Evolutionary conservation across 64 coral and sea anemone genomes (phyloP), one percentile per base, ranked within the genome.

Genomic region (Montipora sp.): DNA sequence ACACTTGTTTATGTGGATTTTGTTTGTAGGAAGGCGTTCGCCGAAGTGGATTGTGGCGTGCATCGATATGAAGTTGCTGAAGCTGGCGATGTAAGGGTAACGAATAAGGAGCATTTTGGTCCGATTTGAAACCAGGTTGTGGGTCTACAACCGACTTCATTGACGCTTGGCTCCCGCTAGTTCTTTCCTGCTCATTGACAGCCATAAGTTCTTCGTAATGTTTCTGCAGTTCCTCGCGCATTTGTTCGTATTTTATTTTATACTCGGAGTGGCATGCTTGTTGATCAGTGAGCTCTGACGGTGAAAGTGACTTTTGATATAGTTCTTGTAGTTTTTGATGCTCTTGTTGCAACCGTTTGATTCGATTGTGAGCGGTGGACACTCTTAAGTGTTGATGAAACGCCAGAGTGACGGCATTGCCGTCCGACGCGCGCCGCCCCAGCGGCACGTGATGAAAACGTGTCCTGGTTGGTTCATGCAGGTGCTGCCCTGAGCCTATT

Each of bases 191-290:
- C 45, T 89, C 96, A 60, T 98, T 98, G 60, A 88, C 90, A 23
- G 96, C 94, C 96, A 98, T 98, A n/a, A 98, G 80, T 14, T 90
- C 90, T 14, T 98, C 96, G 74, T 98, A 98, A 75, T 98, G 90
- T 14, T 94, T 89, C 45, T 95, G 93, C 23, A 98, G 87, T 81
- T 98, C 96, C 78, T 98, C 83, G 1, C 96, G 93, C 96, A 98
- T 98, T 95, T 98, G 90, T 48, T 95, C 89, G 46, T 98, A 98
- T 24, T 93, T 87, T 47, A 95, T 73, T 75, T 98, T 98, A 71
- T 98, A 98, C 58, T 98, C 96, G 0, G 93, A 59, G 79, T 98
- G 96, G 49, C 89, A 75, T 57, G 84, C 87, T 73, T 98, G 96
- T n/a, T 98, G 96, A 48, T 98, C 90, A 11, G 90, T 51, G 27